Conservation (phyloP, 2,888 invertebrate species). For the Oxyteleia sp. region DNA sequence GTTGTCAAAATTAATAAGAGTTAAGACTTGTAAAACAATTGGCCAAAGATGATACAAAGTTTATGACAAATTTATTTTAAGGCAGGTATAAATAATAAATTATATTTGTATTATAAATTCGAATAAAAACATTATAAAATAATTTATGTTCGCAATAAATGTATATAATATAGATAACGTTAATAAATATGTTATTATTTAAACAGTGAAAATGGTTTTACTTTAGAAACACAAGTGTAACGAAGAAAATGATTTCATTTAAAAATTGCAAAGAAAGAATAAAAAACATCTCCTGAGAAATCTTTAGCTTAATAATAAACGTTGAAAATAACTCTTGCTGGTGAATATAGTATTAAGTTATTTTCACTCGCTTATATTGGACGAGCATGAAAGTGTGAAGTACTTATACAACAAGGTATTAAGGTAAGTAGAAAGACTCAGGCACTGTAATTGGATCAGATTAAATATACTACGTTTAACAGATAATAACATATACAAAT, state of each 20-base stretch:
- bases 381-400: conserved; percentile 77
- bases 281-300: conserved; percentile 46
- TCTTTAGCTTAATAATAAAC: conserved; percentile 50
- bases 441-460: conserved; percentile 45
- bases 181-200: conserved; percentile 25
- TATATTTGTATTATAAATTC: conserved; percentile 19
- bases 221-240: not conserved
- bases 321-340: conserved; percentile 39
- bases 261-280: conserved; percentile 20
- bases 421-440: conserved; percentile 61
- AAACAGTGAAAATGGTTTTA: conserved; percentile 32
- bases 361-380: conserved; percentile 73
- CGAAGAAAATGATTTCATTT: conserved; percentile 27
- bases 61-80: not conserved
- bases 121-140: conserved; percentile 27
- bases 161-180: conserved; percentile 35
- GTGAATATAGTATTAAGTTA: conserved; percentile 61
- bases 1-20: conserved; percentile 3
- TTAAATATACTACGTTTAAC: conserved; percentile 39
- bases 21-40: conserved; percentile 9
- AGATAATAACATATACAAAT: conserved; percentile 50
- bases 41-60: conserved; percentile 29
- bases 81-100: conserved; percentile 24
- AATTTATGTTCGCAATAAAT: conserved; percentile 20
- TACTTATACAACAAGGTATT: conserved; percentile 55